Conservation (phyloP, 2,113 vertebrate genomes). For the Aptenodytes forsteri region DNA sequence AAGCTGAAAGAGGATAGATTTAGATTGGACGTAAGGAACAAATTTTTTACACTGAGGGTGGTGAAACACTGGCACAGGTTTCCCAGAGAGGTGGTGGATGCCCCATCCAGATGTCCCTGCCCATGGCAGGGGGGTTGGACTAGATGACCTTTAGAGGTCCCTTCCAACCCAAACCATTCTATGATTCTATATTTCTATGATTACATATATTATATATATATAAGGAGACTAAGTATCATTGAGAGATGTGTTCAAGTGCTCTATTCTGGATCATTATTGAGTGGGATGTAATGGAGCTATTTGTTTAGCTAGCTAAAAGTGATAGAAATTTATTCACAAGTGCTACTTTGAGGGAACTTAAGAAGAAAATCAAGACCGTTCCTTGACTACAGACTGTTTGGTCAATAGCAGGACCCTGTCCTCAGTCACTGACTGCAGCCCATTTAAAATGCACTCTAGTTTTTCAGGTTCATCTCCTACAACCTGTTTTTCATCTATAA, state of each 20-base stretch:
- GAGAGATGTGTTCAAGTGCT: neutral
- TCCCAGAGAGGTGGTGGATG: neutral
- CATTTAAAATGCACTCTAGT: neutral
- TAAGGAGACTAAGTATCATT: neutral
- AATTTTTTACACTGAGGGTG: accelerated
- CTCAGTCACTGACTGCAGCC: neutral
- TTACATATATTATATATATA: neutral
- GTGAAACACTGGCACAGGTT: neutral
- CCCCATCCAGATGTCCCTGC: neutral
- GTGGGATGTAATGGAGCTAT: neutral
- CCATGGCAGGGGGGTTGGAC: neutral
- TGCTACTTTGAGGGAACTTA: neutral
- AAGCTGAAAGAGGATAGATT: neutral
- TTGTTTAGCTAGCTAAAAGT: neutral
- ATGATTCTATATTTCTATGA: neutral
- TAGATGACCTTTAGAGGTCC: neutral
- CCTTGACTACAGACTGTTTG: neutral
- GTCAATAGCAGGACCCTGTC: neutral
- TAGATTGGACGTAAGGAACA: neutral
- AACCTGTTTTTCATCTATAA: neutral
- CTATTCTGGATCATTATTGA: neutral
- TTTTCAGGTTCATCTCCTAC: neutral
- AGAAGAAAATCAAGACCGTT: neutral
- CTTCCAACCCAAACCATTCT: neutral
- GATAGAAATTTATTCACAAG: neutral